Percentiles rank a stretch among this genome's conserved stretches.
Evolutionary conservation across 1,140 invertebrate genomes (phyloP).

Genomic region (Aradophagus sp.): DNA sequence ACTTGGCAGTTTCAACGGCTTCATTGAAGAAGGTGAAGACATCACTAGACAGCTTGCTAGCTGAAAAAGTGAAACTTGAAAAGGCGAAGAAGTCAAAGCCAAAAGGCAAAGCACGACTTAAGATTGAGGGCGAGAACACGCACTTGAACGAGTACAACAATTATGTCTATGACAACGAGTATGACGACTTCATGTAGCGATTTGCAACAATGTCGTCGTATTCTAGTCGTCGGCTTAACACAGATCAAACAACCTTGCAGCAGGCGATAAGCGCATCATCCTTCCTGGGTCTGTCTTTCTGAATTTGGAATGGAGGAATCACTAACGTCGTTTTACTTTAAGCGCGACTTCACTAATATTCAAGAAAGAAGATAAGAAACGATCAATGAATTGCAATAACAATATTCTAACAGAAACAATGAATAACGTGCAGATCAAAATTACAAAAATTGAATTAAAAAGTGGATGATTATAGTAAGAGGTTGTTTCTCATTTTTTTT

Average conservation of each 20-base stretch:
- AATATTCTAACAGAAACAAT: too few species aligned
- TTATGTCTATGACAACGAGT: conserved; percentile 77
- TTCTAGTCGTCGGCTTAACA: conserved; percentile 68
- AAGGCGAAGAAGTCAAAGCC: conserved; percentile 81
- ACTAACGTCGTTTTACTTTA: too few species aligned
- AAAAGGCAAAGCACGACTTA: conserved; percentile 86
- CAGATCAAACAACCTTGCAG: conserved; percentile 14
- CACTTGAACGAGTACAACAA: conserved; percentile 77
- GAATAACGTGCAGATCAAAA: too few species aligned
- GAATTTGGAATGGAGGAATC: not conserved
- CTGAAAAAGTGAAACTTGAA: conserved; percentile 88
- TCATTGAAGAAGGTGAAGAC: conserved; percentile 89
- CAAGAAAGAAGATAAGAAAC: not conserved
- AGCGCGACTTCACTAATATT: not conserved
- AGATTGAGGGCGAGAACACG: conserved; percentile 83
- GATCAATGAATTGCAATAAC: too few species aligned
- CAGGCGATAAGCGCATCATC: conserved; percentile 14
- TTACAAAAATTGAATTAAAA: too few species aligned
- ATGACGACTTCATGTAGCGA: conserved; percentile 82
- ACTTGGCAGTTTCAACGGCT: conserved; percentile 77
- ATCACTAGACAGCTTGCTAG: conserved; percentile 84
- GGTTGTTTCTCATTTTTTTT: too few species aligned
- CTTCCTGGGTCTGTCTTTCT: conserved; percentile 5
- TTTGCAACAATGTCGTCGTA: conserved; percentile 61
- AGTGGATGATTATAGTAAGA: too few species aligned